These are phyloP conservation scores for Hippocampus guttulatus DNA, from an alignment of 2,113 vertebrate species.

Conservation along the genomic window DNA sequence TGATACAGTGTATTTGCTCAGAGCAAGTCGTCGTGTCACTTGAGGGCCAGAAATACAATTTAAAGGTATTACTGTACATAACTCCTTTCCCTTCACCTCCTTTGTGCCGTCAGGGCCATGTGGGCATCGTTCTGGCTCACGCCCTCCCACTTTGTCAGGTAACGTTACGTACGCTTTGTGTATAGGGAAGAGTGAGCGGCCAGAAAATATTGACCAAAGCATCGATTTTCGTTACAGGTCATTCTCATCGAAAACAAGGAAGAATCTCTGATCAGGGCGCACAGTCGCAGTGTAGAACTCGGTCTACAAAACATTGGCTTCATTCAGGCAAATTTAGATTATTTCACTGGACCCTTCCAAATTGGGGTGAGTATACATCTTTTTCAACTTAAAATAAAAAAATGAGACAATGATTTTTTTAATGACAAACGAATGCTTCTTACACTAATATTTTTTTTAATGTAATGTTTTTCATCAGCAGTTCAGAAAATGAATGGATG, in stretches of 20 bases:
- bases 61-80: constrained; percentile 23
- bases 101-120: constrained; percentile 80
- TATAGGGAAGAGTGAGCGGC: neutral
- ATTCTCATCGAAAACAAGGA: constrained; percentile 96
- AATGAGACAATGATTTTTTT: neutral
- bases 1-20: neutral
- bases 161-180: constrained; percentile 18
- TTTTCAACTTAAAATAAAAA: neutral
- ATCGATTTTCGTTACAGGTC: constrained; percentile 69
- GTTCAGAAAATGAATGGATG: too few species aligned
- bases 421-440: too few species aligned
- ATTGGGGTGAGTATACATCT: constrained; percentile 82
- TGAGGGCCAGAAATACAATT: constrained; percentile 25
- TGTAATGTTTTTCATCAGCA: too few species aligned
- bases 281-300: constrained; percentile 80
- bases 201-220: neutral
- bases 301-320: constrained; percentile 87
- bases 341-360: constrained; percentile 88
- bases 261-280: constrained; percentile 85
- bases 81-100: constrained; percentile 17
- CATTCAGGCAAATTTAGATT: constrained; percentile 94
- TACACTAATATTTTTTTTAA: too few species aligned
- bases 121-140: constrained; percentile 91
- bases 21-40: neutral
- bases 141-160: constrained; percentile 87